Percentiles rank a stretch among this genome's conserved stretches.
These are phyloP conservation scores for Drepana arcuata DNA, from an alignment of 1,140 invertebrate species.

Conservation along the genomic window DNA sequence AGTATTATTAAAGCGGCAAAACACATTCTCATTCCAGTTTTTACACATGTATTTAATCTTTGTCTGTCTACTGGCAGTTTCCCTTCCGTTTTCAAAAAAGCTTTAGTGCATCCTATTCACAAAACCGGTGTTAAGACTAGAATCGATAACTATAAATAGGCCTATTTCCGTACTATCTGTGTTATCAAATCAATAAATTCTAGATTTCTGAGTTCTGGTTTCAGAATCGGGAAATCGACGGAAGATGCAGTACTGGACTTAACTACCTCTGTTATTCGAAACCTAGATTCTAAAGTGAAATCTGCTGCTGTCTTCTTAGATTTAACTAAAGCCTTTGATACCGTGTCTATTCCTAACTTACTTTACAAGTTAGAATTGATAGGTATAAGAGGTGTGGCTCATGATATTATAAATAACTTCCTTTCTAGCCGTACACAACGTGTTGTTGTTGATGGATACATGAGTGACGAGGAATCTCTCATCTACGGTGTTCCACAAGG, in stretches of 20 bases:
- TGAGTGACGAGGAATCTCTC: neutral
- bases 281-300: neutral
- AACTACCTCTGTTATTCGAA: neutral
- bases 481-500: neutral
- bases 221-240: neutral
- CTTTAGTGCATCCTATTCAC: conserved; percentile 8
- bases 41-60: conserved; percentile 7
- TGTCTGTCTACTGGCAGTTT: conserved; percentile 5
- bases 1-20: conserved; percentile 5
- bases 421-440: neutral
- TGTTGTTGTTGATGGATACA: neutral
- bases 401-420: neutral
- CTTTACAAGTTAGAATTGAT: neutral
- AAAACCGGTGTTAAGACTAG: too few relatives aligned
- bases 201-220: too few relatives aligned
- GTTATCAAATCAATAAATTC: conserved; percentile 6
- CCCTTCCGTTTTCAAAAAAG: conserved; percentile 8
- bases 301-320: conserved; percentile 1
- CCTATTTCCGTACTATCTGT: conserved; percentile 5
- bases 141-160: too few relatives aligned
- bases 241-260: neutral
- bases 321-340: conserved; percentile 2
- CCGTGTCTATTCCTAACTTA: neutral
- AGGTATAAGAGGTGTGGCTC: neutral
- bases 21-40: conserved; percentile 1